These are phyloP conservation scores for Sinosuthora webbiana DNA, from an alignment of 2,113 vertebrate genomes.

Conservation along the genomic window DNA sequence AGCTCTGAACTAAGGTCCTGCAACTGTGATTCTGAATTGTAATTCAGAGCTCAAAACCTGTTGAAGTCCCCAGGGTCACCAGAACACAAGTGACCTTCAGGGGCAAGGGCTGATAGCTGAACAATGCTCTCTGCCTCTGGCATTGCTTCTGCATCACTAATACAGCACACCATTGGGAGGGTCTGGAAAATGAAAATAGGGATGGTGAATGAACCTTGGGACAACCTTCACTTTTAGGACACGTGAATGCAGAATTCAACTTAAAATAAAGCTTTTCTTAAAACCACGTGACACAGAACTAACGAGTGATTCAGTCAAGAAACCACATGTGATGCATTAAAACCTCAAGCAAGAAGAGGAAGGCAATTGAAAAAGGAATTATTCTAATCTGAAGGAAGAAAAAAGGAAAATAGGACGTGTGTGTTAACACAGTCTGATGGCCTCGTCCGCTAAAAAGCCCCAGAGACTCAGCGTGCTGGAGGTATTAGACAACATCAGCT, in stretches of 20 bases:
- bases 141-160: neutral
- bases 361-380: neutral
- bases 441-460: neutral
- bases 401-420: neutral
- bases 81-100: neutral
- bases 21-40: neutral
- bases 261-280: neutral
- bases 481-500: neutral
- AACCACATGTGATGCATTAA: neutral
- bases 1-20: neutral
- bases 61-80: neutral
- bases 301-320: neutral
- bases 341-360: neutral
- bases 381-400: constrained; percentile 2
- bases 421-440: neutral
- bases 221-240: neutral
- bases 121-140: neutral
- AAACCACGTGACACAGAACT: neutral
- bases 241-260: neutral
- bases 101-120: neutral
- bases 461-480: neutral
- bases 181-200: neutral
- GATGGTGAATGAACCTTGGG: neutral
- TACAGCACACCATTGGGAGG: neutral
- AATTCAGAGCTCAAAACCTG: neutral